Percentiles rank a stretch among this genome's conserved stretches.
These are phyloP conservation scores for Danio albolineatus DNA, from an alignment of 2,797 vertebrate genomes.

Conservation along the genomic window DNA sequence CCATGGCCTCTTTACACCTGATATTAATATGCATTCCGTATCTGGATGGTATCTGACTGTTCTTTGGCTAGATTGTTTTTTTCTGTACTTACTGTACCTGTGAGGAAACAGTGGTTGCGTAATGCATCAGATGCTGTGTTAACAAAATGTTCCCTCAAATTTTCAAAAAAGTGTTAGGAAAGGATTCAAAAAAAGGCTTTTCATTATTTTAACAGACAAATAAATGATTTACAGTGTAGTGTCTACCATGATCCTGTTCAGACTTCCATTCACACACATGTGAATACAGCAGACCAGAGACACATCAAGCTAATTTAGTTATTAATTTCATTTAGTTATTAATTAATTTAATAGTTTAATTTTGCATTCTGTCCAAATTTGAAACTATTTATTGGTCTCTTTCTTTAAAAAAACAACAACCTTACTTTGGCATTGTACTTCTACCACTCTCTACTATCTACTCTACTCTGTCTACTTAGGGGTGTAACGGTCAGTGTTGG, in stretches of 20 bases:
- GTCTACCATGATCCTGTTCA: neutral
- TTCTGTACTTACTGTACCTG: slow-evolving; percentile 10
- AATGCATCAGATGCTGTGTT: neutral
- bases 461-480: too few relatives aligned
- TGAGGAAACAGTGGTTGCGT: neutral
- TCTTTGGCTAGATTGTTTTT: slow-evolving; percentile 12
- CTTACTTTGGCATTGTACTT: too few relatives aligned
- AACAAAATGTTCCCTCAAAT: neutral
- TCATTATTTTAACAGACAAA: neutral
- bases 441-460: too few relatives aligned
- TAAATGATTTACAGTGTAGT: neutral
- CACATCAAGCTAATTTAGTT: neutral
- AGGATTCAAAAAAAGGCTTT: neutral
- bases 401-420: too few relatives aligned
- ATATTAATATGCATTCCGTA: neutral
- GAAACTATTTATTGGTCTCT: too few relatives aligned
- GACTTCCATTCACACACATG: neutral
- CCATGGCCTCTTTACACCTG: neutral
- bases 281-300: neutral
- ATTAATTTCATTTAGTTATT: too few relatives aligned
- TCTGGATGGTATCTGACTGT: neutral
- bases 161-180: neutral
- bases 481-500: too few relatives aligned
- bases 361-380: neutral
- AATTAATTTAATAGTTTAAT: too few relatives aligned